Conservation (phyloP, 2,113 vertebrate species). For the Tautogolabrus adspersus region DNA sequence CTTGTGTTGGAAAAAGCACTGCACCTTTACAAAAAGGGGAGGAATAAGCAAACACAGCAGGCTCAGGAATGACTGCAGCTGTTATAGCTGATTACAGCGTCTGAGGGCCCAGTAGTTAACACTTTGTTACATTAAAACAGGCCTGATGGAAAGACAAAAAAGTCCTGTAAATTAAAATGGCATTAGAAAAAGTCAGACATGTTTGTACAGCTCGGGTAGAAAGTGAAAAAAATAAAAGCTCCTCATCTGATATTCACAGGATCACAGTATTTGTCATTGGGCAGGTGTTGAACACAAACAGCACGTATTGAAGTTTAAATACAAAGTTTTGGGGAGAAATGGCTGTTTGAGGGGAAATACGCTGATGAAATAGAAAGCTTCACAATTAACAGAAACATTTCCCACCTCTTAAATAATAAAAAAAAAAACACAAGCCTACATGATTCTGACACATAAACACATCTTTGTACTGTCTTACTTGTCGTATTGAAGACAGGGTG, state of each 20-base stretch:
- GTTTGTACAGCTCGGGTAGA: slow-evolving; percentile 12
- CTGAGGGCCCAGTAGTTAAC: slow-evolving; percentile 8
- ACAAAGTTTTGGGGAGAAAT: slow-evolving; percentile 31
- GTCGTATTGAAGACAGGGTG: slow-evolving; percentile 9
- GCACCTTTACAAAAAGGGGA: slow-evolving; percentile 75
- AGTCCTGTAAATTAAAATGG: slow-evolving; percentile 22
- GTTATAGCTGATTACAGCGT: slow-evolving; percentile 40
- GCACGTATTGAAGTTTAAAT: slow-evolving; percentile 36
- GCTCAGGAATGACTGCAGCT: slow-evolving; percentile 29
- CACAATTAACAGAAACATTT: neutral
- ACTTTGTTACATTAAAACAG: slow-evolving; percentile 14
- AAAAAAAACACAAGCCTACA: neutral
- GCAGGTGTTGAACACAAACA: slow-evolving; percentile 19
- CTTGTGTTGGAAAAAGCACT: slow-evolving; percentile 60
- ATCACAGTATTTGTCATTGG: slow-evolving; percentile 44
- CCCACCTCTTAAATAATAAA: slow-evolving; percentile 17
- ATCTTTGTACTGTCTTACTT: neutral
- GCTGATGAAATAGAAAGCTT: neutral
- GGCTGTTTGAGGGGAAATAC: neutral
- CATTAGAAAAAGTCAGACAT: slow-evolving; percentile 29
- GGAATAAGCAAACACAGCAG: slow-evolving; percentile 50
- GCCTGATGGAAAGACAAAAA: neutral
- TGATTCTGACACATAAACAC: slow-evolving; percentile 8
- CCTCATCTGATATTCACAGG: slow-evolving; percentile 29
- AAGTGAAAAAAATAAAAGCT: slow-evolving; percentile 10